Evolutionary conservation across 2,113 vertebrate genomes (phyloP).

Genomic region (Austrofundulus limnaeus): DNA sequence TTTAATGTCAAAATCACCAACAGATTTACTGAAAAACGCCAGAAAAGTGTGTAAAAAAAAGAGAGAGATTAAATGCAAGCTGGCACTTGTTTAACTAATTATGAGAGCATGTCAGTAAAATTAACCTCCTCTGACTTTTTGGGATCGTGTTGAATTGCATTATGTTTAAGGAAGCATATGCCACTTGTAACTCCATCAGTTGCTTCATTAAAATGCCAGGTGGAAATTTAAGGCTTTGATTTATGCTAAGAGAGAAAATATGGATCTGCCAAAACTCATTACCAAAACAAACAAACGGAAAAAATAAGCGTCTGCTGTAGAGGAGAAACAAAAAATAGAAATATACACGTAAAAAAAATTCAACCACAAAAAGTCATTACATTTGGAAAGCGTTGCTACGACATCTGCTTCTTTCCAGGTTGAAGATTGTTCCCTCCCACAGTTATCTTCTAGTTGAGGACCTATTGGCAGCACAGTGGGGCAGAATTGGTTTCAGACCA

Average conservation of each 20-base stretch:
- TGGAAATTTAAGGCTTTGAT: conserved; percentile 49
- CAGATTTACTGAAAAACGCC: conserved; percentile 54
- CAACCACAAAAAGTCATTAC: background rate
- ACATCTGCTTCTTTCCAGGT: background rate
- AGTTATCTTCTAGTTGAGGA: conserved; percentile 29
- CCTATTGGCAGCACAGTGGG: conserved; percentile 22
- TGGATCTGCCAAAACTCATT: conserved; percentile 47
- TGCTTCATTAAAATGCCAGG: conserved; percentile 38
- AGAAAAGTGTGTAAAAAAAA: conserved; percentile 41
- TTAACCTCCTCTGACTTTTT: conserved; percentile 34
- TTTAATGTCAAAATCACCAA: conserved; percentile 47
- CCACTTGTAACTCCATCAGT: conserved; percentile 36
- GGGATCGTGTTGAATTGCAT: conserved; percentile 26
- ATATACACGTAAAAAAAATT: conserved; percentile 9
- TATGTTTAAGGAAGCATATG: conserved; percentile 21
- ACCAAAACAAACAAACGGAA: conserved; percentile 41
- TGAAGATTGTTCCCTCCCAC: conserved; percentile 2
- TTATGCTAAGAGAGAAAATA: conserved; percentile 33
- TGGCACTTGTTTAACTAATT: conserved; percentile 42
- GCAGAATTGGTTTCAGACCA: conserved; percentile 48
- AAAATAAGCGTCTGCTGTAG: conserved; percentile 8
- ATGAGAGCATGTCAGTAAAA: conserved; percentile 35
- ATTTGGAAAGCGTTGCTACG: conserved; percentile 7
- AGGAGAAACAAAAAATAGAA: conserved; percentile 12
- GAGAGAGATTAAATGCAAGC: conserved; percentile 30